Percentiles rank a stretch among this genome's conserved stretches.
These are phyloP conservation scores for Oceanodroma tethys DNA, from an alignment of 2,113 vertebrate species.

Conservation along the genomic window DNA sequence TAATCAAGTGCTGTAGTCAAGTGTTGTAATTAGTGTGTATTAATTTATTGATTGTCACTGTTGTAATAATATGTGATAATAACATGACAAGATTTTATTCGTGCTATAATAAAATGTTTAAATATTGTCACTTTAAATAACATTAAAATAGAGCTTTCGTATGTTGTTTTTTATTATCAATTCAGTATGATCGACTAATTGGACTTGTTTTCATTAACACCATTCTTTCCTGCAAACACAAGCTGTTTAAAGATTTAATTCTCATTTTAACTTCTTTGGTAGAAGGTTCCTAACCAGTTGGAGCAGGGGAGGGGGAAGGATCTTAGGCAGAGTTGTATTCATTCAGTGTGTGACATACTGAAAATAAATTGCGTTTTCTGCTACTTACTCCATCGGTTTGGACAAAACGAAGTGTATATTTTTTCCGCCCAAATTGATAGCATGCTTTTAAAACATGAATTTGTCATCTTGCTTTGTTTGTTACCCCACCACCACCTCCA, in stretches of 20 bases:
- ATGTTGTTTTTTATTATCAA: background rate
- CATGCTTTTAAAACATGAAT: background rate
- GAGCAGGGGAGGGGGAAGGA: background rate
- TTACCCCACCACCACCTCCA: background rate
- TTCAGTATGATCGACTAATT: background rate
- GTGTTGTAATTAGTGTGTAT: background rate
- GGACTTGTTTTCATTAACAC: background rate
- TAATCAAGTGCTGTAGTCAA: background rate
- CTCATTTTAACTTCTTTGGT: background rate
- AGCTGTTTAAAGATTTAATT: conserved; percentile 6
- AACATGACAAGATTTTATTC: background rate
- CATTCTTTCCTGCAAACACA: background rate
- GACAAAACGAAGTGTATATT: background rate
- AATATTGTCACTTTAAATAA: background rate
- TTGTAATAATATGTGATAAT: background rate
- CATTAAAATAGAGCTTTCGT: background rate
- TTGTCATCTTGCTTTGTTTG: background rate
- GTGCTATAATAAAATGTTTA: background rate
- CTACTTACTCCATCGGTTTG: background rate
- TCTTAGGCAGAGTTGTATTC: background rate
- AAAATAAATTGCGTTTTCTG: background rate
- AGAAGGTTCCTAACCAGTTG: background rate
- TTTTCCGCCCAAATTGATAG: background rate
- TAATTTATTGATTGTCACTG: background rate
- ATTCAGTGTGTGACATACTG: background rate